Percentiles rank a stretch among this genome's conserved stretches.
Conservation (phyloP, 2,888 invertebrate genomes). For the Temnothorax rugatulus region DNA sequence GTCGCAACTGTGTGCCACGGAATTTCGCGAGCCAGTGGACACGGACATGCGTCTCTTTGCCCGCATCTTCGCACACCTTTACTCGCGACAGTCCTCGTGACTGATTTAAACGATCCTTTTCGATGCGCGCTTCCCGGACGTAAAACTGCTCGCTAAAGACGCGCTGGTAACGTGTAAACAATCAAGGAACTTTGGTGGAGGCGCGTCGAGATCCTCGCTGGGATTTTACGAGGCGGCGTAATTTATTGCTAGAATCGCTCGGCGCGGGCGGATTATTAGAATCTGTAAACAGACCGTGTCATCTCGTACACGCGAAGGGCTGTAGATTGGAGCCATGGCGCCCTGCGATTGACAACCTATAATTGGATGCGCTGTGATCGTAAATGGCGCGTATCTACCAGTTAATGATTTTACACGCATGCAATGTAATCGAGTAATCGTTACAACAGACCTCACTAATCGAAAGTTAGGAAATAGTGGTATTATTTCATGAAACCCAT, state of each 20-base stretch:
- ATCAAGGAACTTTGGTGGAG: slow-evolving; percentile 58
- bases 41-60: slow-evolving; percentile 57
- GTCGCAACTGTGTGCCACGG: slow-evolving; percentile 40
- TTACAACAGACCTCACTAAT: slow-evolving; percentile 54
- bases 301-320: slow-evolving; percentile 28
- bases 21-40: slow-evolving; percentile 48
- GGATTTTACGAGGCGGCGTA: slow-evolving; percentile 79
- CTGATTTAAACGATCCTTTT: slow-evolving; percentile 53
- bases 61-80: slow-evolving; percentile 39
- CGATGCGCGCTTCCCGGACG: not conserved
- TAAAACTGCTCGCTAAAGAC: slow-evolving; percentile 21
- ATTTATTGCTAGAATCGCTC: slow-evolving; percentile 79
- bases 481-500: not conserved
- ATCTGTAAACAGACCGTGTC: slow-evolving; percentile 78
- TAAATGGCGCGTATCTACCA: slow-evolving; percentile 32
- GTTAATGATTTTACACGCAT: slow-evolving; percentile 54
- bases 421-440: slow-evolving; percentile 64
- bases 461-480: not conserved
- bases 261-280: slow-evolving; percentile 76
- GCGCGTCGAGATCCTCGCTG: slow-evolving; percentile 54
- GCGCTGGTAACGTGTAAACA: not conserved
- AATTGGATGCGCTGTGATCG: slow-evolving; percentile 60
- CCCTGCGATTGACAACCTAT: slow-evolving; percentile 64
- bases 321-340: slow-evolving; percentile 42
- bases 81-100: slow-evolving; percentile 12